Percentiles rank a stretch among this genome's conserved stretches.
Evolutionary conservation across 2,797 vertebrate species (phyloP).

Genomic region (Nyctalus aviator): DNA sequence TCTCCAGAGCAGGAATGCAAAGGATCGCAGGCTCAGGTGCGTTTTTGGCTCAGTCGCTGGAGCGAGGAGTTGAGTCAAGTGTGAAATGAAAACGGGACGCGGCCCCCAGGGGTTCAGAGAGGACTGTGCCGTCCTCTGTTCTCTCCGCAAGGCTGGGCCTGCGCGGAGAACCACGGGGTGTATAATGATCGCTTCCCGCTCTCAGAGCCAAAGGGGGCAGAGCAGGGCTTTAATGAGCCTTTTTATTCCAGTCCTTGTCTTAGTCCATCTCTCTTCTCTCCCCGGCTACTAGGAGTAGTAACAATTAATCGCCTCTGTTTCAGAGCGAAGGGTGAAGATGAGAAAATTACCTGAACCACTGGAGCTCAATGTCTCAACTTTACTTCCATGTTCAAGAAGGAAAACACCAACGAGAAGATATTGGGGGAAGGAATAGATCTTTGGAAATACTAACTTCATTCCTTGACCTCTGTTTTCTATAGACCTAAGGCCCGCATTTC

Average conservation of each 20-base stretch:
- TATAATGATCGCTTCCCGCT: neutral
- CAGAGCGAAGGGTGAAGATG: neutral
- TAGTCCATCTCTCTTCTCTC: constrained; percentile 38
- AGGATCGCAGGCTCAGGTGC: neutral
- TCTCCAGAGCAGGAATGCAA: neutral
- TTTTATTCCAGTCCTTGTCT: neutral
- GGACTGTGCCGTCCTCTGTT: rapidly evolving
- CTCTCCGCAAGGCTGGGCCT: neutral
- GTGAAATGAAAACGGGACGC: constrained; percentile 66
- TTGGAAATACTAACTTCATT: neutral
- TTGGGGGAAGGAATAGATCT: neutral
- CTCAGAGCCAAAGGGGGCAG: neutral
- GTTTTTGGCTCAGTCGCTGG: constrained; percentile 22
- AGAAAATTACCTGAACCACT: constrained; percentile 13
- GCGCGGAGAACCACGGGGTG: neutral
- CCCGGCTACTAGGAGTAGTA: neutral
- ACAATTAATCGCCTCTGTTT: constrained; percentile 50
- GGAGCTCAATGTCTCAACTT: neutral
- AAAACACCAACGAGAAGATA: neutral
- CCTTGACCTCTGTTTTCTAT: neutral
- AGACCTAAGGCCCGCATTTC: neutral
- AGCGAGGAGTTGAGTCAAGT: constrained; percentile 59
- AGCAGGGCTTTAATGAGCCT: neutral
- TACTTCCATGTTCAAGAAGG: neutral
- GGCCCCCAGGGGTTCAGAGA: neutral